A percentile compares a stretch with the other conserved stretches of the same genome.
Conservation (phyloP, 2,113 vertebrate genomes). For the Phyllostomus hastatus region DNA sequence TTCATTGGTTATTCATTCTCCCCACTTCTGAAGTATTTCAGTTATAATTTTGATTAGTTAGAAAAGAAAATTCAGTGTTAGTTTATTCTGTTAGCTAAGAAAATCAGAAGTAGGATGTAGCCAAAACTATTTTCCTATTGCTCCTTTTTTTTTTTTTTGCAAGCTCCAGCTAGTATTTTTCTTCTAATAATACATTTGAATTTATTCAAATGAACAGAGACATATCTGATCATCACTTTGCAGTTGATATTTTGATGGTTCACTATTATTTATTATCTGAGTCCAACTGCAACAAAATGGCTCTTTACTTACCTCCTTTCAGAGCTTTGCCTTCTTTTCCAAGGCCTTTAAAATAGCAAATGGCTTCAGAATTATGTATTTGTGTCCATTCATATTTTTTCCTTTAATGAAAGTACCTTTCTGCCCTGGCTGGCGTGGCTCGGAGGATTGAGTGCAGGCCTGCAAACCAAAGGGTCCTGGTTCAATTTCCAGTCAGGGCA, state of each 20-base stretch:
- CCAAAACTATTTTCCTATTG: background rate
- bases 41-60: background rate
- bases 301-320: background rate
- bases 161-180: background rate
- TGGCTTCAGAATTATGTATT: background rate
- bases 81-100: background rate
- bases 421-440: no score
- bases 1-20: background rate
- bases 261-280: background rate
- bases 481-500: no score
- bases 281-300: background rate
- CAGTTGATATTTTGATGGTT: background rate
- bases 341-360: background rate
- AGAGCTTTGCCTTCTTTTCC: background rate
- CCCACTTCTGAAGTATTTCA: background rate
- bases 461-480: no score
- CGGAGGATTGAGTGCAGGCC: no score
- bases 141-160: background rate
- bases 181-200: background rate
- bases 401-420: background rate
- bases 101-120: background rate
- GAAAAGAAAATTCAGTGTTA: background rate
- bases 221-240: background rate
- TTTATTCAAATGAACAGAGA: background rate
- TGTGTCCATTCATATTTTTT: background rate